Base-by-base conservation (phyloP, 92 coral and sea anemone species). In the Epizoanthus illoricatus region DNA sequence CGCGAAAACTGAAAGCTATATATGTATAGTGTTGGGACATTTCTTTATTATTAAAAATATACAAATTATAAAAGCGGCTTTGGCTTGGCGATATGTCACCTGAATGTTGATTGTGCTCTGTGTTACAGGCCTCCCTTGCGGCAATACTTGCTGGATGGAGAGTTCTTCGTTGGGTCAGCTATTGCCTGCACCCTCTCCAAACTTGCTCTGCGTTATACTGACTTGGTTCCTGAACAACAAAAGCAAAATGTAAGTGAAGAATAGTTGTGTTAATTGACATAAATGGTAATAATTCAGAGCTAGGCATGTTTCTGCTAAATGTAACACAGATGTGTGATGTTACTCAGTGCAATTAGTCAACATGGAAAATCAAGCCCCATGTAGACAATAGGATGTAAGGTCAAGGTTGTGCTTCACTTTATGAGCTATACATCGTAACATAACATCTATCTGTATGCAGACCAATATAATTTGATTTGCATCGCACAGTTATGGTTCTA, bases 91-190 rank as follows among this genome's bases (percentile, higher is more conserved):
- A n/a, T n/a, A n/a, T n/a, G 15, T 49, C 56, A 49, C 56, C 15
- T 49, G 2, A 49, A 13, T 49, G 13, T 49, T 49, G 56, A 10
- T 49, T 52, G 4, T 63, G 6, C 8, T 62, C 43, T 61, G 0
- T 40, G 9, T 59, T 63, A n/a, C 78, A 96, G 99, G 79, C 99
- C 98, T 76, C 94, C 99, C 23, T 90, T 96, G 68, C 98, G 99
- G 52, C 99, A 96, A 67, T 96, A 96, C 79, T 78, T 96, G 74
- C 19, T 96, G 84, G 99, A 96, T 84, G 99, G 99, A 5, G 99
- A 96, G 86, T 96, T 96, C 89, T 96, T 96, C 73, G 97, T 96
- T 59, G 99, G 99, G 5, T 97, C 99, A 28, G 99, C 99, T 42
- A 85, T 96, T 58, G 96, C 99, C 71, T 90, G 99, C 69, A 96